These are phyloP conservation scores for Poeciliopsis infans DNA, from an alignment of 2,797 vertebrate genomes.

Conservation along the genomic window DNA sequence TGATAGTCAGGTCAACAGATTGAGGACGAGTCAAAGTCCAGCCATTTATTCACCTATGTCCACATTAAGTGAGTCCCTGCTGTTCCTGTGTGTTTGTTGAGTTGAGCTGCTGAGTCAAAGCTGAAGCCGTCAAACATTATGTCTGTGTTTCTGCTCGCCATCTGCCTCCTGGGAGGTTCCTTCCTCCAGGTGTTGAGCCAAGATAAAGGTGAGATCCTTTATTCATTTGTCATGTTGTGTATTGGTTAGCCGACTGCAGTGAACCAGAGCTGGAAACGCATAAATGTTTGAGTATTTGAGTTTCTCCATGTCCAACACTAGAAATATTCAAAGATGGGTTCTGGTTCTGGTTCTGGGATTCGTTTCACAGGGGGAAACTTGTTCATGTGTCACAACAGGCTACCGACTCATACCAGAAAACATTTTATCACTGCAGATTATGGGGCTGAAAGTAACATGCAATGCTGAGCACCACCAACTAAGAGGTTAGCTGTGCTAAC, in stretches of 20 bases:
- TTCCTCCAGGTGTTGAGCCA: conserved; percentile 51
- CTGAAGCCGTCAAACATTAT: conserved; percentile 50
- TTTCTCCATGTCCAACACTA: neutral
- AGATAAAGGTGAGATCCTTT: conserved; percentile 57
- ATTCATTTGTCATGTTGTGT: neutral
- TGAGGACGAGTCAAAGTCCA: neutral
- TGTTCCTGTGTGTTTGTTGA: neutral
- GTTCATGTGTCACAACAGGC: neutral
- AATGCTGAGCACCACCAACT: no score
- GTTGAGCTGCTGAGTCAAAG: conserved; percentile 18
- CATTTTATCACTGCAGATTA: neutral
- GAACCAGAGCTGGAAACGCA: neutral
- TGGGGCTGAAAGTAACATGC: no score
- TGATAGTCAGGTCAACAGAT: neutral
- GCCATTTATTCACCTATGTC: neutral
- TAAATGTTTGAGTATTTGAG: neutral
- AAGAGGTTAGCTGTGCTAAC: neutral
- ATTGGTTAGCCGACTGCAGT: neutral
- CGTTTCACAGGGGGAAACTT: neutral
- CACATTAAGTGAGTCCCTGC: neutral
- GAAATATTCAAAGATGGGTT: neutral
- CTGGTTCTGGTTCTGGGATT: neutral
- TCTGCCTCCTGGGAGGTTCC: conserved; percentile 42
- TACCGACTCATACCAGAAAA: neutral
- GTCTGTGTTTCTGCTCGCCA: conserved; percentile 39